A percentile compares a stretch with the other conserved stretches of the same genome.
These are phyloP conservation scores for Hypsibius dujardini DNA, from an alignment of 1,140 invertebrate genomes.

Conservation along the genomic window DNA sequence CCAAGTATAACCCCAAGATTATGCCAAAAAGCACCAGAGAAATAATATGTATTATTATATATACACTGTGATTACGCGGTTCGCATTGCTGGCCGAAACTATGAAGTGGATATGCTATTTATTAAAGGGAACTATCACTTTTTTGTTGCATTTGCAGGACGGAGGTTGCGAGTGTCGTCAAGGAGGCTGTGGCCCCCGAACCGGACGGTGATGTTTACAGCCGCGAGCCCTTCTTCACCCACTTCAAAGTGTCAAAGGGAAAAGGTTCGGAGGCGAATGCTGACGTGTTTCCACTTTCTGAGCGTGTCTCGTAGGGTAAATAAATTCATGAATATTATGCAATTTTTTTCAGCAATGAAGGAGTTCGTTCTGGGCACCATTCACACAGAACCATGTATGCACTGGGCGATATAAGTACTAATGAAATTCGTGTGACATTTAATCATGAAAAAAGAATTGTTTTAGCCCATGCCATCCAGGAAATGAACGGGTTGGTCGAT, in stretches of 20 bases:
- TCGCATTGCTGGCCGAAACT: too few species aligned
- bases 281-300: too few species aligned
- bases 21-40: too few species aligned
- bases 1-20: neutral
- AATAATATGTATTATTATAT: too few species aligned
- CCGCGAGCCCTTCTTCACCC: constrained; percentile 1
- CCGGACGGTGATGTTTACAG: constrained; percentile 7
- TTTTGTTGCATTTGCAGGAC: neutral
- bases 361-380: constrained; percentile 12
- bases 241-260: neutral
- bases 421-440: too few species aligned
- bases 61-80: too few species aligned
- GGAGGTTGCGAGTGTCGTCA: neutral
- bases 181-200: neutral
- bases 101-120: too few species aligned
- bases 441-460: neutral
- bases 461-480: neutral
- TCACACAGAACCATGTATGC: constrained; percentile 2
- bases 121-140: too few species aligned
- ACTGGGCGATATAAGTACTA: too few species aligned
- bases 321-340: neutral
- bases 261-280: too few species aligned
- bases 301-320: too few species aligned
- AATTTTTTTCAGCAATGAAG: neutral
- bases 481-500: neutral